A percentile compares a stretch with the other conserved stretches of the same genome.
Evolutionary conservation across 2,797 vertebrate species (phyloP).

Genomic region (Enteromius anoplus): DNA sequence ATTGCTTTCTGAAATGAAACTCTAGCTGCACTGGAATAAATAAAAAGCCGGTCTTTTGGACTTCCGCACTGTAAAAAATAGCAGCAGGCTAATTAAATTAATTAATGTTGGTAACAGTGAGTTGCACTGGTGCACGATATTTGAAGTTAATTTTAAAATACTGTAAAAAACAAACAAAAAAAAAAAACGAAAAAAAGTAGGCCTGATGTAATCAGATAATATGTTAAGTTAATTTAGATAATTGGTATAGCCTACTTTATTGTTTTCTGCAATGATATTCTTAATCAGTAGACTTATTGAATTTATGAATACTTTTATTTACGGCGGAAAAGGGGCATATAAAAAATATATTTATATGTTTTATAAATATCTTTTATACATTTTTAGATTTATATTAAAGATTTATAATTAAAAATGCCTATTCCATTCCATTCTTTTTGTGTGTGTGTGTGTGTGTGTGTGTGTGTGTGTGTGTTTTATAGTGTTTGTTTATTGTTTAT

Average conservation of each 20-base stretch:
- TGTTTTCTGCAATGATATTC: not conserved
- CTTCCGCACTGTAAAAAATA: not conserved
- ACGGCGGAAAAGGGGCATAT: no score
- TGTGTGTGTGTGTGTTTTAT: not conserved
- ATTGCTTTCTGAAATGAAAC: not conserved
- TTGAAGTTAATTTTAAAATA: no score
- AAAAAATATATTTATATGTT: no score
- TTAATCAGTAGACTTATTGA: not conserved
- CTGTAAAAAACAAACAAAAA: not conserved
- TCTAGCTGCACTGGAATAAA: not conserved
- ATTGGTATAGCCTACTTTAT: not conserved
- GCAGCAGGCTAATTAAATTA: not conserved
- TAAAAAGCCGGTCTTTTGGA: not conserved
- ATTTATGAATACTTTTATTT: not conserved
- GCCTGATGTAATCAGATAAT: no score
- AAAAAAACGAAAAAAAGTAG: no score
- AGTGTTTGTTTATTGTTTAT: not conserved
- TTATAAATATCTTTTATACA: no score
- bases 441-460: not conserved
- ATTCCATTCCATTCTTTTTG: no score
- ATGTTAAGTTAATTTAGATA: no score
- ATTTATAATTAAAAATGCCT: no score
- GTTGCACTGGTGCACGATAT: not conserved
- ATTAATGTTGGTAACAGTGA: not conserved
- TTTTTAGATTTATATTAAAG: no score